Percentiles rank a stretch among this genome's conserved stretches.
Conservation (phyloP, 2,113 vertebrate genomes). For the Choloepus hoffmanni region DNA sequence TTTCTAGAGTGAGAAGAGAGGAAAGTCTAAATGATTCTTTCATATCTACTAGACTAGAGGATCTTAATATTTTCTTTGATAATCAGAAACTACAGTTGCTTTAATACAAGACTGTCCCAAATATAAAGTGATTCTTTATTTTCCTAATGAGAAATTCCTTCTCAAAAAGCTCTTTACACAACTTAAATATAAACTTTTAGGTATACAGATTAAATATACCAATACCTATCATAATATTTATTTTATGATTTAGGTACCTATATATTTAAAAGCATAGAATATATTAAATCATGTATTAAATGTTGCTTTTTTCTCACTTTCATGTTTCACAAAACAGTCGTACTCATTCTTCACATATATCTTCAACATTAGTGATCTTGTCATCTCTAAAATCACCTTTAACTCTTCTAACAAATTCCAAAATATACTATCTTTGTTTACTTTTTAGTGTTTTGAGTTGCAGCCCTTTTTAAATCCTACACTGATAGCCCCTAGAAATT, state of each 20-base stretch:
- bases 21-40: not conserved
- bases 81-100: not conserved
- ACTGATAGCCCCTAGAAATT: not conserved
- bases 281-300: not conserved
- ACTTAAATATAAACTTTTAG: not conserved
- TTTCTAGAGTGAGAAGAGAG: not conserved
- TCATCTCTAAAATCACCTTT: conserved; percentile 5
- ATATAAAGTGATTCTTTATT: not conserved
- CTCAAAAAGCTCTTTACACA: not conserved
- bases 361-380: not conserved
- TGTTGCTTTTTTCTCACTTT: not conserved
- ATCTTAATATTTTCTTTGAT: not conserved
- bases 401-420: not conserved
- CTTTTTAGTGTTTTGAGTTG: not conserved
- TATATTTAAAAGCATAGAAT: not conserved
- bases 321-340: not conserved
- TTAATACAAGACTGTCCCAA: not conserved
- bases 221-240: not conserved
- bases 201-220: not conserved
- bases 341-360: not conserved
- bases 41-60: not conserved
- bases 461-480: not conserved
- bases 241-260: not conserved
- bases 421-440: not conserved
- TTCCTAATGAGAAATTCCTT: not conserved